Evolutionary conservation across 2,113 vertebrate species (phyloP).

Genomic region (Apus apus): DNA sequence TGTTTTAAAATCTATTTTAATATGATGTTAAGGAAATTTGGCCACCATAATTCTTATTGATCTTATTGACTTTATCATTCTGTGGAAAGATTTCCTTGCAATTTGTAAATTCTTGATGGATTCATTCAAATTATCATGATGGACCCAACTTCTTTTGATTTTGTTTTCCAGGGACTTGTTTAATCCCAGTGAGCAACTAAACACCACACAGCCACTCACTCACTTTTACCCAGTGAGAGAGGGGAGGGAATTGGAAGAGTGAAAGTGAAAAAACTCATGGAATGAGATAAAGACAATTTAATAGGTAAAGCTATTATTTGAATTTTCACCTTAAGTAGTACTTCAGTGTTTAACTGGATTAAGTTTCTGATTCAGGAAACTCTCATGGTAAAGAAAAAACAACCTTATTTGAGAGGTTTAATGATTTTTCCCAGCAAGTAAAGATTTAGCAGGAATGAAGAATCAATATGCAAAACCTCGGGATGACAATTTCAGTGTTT

Average conservation of each 20-base stretch:
- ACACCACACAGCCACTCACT: too few relatives aligned
- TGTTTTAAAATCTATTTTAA: neutral
- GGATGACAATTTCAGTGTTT: constrained; percentile 11
- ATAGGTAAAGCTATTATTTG: neutral
- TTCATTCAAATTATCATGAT: neutral
- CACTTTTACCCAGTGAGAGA: too few relatives aligned
- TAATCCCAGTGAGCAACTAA: too few relatives aligned
- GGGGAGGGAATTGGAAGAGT: too few relatives aligned
- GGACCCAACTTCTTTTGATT: neutral
- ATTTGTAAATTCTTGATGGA: neutral
- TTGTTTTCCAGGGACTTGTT: neutral
- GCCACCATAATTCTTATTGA: neutral
- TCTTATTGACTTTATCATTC: neutral
- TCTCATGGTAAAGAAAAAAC: neutral
- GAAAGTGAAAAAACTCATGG: too few relatives aligned
- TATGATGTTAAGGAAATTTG: neutral
- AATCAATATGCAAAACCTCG: constrained; percentile 44
- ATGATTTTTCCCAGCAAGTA: constrained; percentile 3
- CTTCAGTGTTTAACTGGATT: neutral
- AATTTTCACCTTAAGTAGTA: neutral
- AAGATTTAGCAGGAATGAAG: constrained; percentile 33
- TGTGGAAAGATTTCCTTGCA: neutral
- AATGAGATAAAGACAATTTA: too few relatives aligned
- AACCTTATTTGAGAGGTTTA: neutral
- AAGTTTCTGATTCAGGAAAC: neutral